phyloP scores from a whole-genome alignment of 2,797 vertebrate species.

The Ataeniobius toweri region DNA sequence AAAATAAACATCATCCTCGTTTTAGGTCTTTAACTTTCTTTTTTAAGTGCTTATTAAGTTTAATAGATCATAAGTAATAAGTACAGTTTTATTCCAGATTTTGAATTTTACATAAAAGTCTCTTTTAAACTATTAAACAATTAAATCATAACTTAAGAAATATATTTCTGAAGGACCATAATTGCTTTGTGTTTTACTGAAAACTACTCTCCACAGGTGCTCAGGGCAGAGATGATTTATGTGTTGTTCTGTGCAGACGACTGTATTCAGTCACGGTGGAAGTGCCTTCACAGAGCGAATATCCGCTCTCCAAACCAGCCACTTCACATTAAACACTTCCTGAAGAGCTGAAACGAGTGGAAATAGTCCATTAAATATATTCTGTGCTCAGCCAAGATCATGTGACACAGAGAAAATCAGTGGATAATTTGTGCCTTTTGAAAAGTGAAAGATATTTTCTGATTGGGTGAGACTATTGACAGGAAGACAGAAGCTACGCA shows the following conservation, averaged over 20 bases:
- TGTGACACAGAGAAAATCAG: slow-evolving; percentile 20
- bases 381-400: slow-evolving; percentile 14
- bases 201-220: slow-evolving; percentile 36
- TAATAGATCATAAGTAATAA: background rate
- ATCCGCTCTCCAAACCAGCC: slow-evolving; percentile 41
- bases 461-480: background rate
- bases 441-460: slow-evolving; percentile 6
- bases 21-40: background rate
- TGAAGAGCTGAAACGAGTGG: slow-evolving; percentile 56
- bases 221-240: slow-evolving; percentile 45
- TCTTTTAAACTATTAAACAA: too few relatives aligned
- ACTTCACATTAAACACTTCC: slow-evolving; percentile 65
- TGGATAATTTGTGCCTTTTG: slow-evolving; percentile 9
- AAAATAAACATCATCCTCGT: background rate
- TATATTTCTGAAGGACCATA: background rate
- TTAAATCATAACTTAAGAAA: background rate
- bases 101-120: too few relatives aligned
- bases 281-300: slow-evolving; percentile 37
- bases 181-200: background rate
- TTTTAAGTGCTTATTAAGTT: background rate
- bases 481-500: slow-evolving; percentile 10
- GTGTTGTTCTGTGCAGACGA: slow-evolving; percentile 13
- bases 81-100: background rate
- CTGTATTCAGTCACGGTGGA: slow-evolving; percentile 38
- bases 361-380: slow-evolving; percentile 66